Conservation (phyloP, 2,797 vertebrate species). For the Crenichthys baileyi region DNA sequence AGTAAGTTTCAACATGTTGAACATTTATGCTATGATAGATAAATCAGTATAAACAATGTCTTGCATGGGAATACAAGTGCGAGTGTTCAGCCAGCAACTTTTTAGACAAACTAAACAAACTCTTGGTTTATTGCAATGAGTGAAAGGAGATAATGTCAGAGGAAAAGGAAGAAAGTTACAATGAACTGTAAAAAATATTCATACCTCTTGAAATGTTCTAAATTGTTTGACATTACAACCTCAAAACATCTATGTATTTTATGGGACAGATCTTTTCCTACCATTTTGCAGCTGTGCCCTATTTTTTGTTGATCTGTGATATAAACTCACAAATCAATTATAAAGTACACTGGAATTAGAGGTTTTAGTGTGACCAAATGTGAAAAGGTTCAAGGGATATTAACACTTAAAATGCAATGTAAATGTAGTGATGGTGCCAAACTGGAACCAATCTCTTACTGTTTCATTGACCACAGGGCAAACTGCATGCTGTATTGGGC, state of each 20-base stretch:
- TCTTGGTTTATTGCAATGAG: background rate
- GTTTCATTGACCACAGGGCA: too few relatives aligned
- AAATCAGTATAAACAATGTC: background rate
- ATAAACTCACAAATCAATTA: background rate
- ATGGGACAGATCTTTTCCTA: background rate
- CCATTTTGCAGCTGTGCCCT: background rate
- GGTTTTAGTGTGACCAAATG: background rate
- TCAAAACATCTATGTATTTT: background rate
- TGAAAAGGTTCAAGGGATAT: background rate
- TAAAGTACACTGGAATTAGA: background rate
- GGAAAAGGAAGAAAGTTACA: too few relatives aligned
- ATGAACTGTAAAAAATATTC: background rate
- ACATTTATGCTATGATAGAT: background rate
- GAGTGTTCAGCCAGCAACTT: background rate
- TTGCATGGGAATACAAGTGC: too few relatives aligned
- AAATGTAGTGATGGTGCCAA: background rate
- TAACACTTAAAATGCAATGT: background rate
- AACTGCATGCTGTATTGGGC: too few relatives aligned
- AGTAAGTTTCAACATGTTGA: background rate
- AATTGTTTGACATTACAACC: background rate
- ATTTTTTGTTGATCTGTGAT: background rate
- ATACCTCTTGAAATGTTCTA: background rate
- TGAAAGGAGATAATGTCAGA: background rate
- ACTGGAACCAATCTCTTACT: background rate
- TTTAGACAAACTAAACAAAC: background rate